These are phyloP conservation scores for Paramormyrops kingsleyae DNA, from an alignment of 2,113 vertebrate genomes.

Conservation along the genomic window DNA sequence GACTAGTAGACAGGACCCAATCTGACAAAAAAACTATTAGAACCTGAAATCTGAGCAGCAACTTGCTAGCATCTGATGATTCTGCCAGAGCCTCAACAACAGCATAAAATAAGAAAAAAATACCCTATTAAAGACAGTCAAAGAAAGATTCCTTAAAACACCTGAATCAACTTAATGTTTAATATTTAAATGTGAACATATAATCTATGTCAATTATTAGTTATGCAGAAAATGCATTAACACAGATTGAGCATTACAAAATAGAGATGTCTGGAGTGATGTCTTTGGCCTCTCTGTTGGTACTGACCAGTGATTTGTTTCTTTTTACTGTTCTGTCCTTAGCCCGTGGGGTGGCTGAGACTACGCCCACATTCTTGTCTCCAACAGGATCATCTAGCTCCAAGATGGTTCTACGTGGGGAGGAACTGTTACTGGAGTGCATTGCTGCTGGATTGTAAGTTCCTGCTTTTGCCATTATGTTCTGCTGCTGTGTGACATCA, in stretches of 20 bases:
- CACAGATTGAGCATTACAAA: background rate
- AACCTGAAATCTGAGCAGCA: background rate
- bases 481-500: background rate
- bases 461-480: background rate
- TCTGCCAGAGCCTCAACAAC: background rate
- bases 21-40: background rate
- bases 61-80: background rate
- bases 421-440: slow-evolving; percentile 86
- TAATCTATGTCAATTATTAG: background rate
- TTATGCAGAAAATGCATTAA: background rate
- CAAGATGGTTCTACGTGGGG: slow-evolving; percentile 87
- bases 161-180: background rate
- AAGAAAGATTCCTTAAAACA: background rate
- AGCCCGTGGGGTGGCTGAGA: slow-evolving; percentile 80
- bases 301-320: background rate
- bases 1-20: background rate
- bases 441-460: slow-evolving; percentile 94
- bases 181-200: background rate
- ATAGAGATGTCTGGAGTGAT: background rate
- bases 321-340: slow-evolving; percentile 14
- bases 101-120: background rate
- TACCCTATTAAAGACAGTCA: background rate
- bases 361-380: slow-evolving; percentile 82
- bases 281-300: slow-evolving; percentile 14
- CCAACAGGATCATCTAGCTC: slow-evolving; percentile 77